These are phyloP conservation scores for Calcarius lapponicus DNA, from an alignment of 2,797 vertebrate species.

Conservation along the genomic window DNA sequence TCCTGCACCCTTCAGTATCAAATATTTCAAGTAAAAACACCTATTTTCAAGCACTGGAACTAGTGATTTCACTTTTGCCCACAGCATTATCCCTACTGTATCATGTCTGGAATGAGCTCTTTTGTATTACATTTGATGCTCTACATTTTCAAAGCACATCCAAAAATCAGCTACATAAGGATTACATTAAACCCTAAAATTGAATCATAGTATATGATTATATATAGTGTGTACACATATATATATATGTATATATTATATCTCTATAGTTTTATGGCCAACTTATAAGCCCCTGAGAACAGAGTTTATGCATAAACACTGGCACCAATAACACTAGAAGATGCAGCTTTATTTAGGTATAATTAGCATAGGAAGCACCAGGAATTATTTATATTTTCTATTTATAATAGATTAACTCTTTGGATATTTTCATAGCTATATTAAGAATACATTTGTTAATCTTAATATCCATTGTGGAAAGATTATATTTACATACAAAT, in stretches of 20 bases:
- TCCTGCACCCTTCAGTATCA: conserved; percentile 37
- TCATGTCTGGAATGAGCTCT: conserved; percentile 31
- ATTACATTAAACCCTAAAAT: conserved; percentile 56
- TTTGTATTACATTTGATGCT: conserved; percentile 7
- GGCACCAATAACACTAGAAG: conserved; percentile 33
- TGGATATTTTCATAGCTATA: conserved; percentile 47
- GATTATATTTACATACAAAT: conserved; percentile 51
- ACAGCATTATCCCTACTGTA: neutral
- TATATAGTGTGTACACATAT: neutral
- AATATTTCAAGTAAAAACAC: conserved; percentile 51
- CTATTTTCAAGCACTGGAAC: conserved; percentile 32
- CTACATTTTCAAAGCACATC: conserved; percentile 43
- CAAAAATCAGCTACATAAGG: conserved; percentile 16
- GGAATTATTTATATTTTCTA: conserved; percentile 46
- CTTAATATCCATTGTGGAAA: conserved; percentile 7
- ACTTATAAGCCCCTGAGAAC: conserved; percentile 69
- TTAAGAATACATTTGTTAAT: conserved; percentile 55
- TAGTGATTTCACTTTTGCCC: neutral
- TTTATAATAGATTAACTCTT: conserved; percentile 63
- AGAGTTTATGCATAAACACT: conserved; percentile 62
- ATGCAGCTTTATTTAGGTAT: neutral
- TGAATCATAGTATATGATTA: neutral
- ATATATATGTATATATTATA: neutral
- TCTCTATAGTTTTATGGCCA: conserved; percentile 46
- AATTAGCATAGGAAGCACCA: conserved; percentile 29